Base-by-base conservation (phyloP, 2,888 invertebrate species). In the Tetragnatha montana region DNA sequence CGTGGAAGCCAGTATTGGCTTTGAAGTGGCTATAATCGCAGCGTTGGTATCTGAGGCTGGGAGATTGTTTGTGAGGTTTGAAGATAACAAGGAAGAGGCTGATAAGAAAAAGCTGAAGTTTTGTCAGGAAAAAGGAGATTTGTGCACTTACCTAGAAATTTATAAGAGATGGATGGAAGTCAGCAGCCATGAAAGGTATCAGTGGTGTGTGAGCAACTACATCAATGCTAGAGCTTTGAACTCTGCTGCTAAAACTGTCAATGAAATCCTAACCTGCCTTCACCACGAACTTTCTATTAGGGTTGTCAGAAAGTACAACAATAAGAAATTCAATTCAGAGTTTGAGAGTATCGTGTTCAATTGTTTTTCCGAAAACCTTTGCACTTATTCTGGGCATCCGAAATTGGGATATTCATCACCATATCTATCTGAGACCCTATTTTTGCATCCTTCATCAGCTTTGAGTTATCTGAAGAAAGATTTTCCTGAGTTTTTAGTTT, bases 161-260 rank as follows among this genome's bases (percentile, higher is more conserved):
- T 91, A 84, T 70, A 87, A 81, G 60, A 49, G 82, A 49, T 93
- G 93, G 93, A 80, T 91, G 60, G 81, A 91, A 22, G 81, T 92
- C 17, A 88, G 91, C 7, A 92, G 92, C 80, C 91, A 91, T 50
- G 78, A 91, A 14, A 93, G 92, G 86, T 92, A 92, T 8, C 90
- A 91, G 21, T 93, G 93, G 93, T 93, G 93, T 91, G 89, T 91
- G 51, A 86, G 92, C 22, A 93, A 93, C 89, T 92, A 91, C 85
- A 92, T 94, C 35, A 93, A 93, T 91, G 92, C 92, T 12, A 93
- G 93, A 92, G 91, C 92, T 8, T 92, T 93, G 89, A 92, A 92
- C 22, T 91, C 91, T 6, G 92, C 92, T 7, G 84, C 70, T 21
- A 81, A 86, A 22, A 88, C 85, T 22, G 73, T 86, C 14, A 60